Evolutionary conservation across 2,888 invertebrate genomes (phyloP), one percentile per base, ranked within the genome.

Genomic region (Chloromyia formosa): DNA sequence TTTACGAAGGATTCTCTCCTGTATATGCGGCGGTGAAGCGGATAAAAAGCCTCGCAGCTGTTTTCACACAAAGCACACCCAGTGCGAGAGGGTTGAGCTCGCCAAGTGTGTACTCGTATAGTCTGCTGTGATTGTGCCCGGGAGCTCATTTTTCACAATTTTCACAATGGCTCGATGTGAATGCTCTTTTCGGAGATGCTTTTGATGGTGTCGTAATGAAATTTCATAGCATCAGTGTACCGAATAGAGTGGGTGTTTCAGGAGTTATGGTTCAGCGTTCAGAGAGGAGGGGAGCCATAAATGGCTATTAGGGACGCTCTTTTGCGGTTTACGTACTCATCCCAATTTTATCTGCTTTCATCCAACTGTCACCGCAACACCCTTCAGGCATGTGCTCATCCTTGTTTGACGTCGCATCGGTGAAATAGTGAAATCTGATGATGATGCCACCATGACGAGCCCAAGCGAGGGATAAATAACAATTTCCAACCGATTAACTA

Each of bases 401-500:
- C 27, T 23, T 9, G n/a, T 23, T 60, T 23, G 1, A 20, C 27
- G 14, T 22, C 66, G 22, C 7, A 18, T 40, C 66, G 27, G 18
- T 7, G 16, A 14, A 54, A 23, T 53, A 69, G 66, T 66, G 45
- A 18, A 53, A 53, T 54, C 27, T 40, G 58, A 40, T 71, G 56
- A 27, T 16, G 20, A 16, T 16, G 40, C 56, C 16, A 16, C 18
- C 60, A n/a, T n/a, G 40, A 53, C 18, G 16, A 22, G 58, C 27
- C 12, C 54, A 54, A 18, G 14, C 23, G 35, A 68, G 61, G 53
- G 75, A 75, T 68, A 71, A 62, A 75, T 62, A 58, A 53, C 75
- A 74, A 75, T 76, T 76, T 76, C 76, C 76, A 76, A 64, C 73
- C 76, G 76, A 76, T 76, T 76, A 76, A 69, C 58, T 75, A 68